Conservation (phyloP, 2,888 invertebrate species). For the Noctua fimbriata region DNA sequence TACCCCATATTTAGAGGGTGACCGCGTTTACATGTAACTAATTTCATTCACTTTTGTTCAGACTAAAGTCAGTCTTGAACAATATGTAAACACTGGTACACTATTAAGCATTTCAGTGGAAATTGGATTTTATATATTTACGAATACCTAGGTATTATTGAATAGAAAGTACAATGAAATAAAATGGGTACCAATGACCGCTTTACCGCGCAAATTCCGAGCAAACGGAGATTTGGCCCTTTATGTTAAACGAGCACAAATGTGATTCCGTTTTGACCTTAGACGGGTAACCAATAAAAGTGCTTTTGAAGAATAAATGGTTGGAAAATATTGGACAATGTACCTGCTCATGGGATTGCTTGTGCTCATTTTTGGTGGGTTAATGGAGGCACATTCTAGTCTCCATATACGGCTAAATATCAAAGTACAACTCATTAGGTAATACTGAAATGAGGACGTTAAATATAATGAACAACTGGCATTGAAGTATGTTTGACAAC, state of each 20-base stretch:
- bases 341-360: neutral
- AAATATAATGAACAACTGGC: neutral
- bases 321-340: neutral
- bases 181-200: slow-evolving; percentile 20
- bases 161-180: slow-evolving; percentile 16
- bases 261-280: slow-evolving; percentile 13
- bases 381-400: neutral
- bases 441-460: neutral
- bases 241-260: slow-evolving; percentile 11
- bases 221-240: slow-evolving; percentile 19
- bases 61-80: neutral
- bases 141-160: slow-evolving; percentile 1
- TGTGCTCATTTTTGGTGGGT: neutral
- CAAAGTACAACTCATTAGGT: neutral
- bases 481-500: neutral
- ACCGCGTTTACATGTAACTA: neutral
- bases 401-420: neutral
- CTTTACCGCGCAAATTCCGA: slow-evolving; percentile 8
- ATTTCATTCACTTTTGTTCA: neutral
- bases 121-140: slow-evolving; percentile 26
- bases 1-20: neutral
- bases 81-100: neutral
- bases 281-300: slow-evolving; percentile 11
- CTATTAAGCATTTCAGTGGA: neutral
- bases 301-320: neutral